Conservation (phyloP, 2,113 vertebrate species). For the Toxotes chatareus region DNA sequence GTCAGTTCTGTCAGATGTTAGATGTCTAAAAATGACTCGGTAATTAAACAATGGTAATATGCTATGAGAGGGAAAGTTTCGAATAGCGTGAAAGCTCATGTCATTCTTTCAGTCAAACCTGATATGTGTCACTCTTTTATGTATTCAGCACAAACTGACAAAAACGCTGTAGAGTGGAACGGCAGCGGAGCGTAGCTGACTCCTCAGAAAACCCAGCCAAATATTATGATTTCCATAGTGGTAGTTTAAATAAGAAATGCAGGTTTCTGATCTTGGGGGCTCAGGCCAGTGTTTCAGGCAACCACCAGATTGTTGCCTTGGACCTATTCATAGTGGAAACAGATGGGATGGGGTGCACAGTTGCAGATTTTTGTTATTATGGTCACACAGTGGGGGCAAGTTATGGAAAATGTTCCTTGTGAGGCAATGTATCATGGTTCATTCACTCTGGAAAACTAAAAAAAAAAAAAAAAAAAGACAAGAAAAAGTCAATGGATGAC, state of each 20-base stretch:
- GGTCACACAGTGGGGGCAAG: constrained; percentile 42
- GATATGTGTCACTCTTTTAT: constrained; percentile 29
- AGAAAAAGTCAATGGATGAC: constrained; percentile 23
- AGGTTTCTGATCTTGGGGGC: constrained; percentile 54
- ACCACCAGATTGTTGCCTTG: constrained; percentile 60
- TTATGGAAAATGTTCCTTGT: constrained; percentile 63
- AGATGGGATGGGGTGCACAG: constrained; percentile 67
- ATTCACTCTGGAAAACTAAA: constrained; percentile 32
- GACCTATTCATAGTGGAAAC: constrained; percentile 61
- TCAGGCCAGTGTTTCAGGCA: constrained; percentile 54
- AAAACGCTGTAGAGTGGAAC: constrained; percentile 36
- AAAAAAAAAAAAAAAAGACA: constrained; percentile 26
- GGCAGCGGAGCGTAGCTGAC: constrained; percentile 47
- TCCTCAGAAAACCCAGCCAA: constrained; percentile 54
- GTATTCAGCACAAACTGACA: constrained; percentile 51
- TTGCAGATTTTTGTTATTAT: constrained; percentile 62
- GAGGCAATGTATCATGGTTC: constrained; percentile 33
- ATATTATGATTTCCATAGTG: constrained; percentile 63
- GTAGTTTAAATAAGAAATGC: constrained; percentile 62
- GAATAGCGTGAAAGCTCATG: constrained; percentile 10
- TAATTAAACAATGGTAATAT: constrained; percentile 13
- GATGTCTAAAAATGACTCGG: background rate
- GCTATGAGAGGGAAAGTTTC: background rate
- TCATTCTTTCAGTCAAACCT: constrained; percentile 30
- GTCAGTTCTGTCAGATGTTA: background rate